Percentiles rank a stretch among this genome's conserved stretches.
phyloP scores from a whole-genome alignment of 1,140 invertebrate species.

The Mycetomoellerius zeteki region DNA sequence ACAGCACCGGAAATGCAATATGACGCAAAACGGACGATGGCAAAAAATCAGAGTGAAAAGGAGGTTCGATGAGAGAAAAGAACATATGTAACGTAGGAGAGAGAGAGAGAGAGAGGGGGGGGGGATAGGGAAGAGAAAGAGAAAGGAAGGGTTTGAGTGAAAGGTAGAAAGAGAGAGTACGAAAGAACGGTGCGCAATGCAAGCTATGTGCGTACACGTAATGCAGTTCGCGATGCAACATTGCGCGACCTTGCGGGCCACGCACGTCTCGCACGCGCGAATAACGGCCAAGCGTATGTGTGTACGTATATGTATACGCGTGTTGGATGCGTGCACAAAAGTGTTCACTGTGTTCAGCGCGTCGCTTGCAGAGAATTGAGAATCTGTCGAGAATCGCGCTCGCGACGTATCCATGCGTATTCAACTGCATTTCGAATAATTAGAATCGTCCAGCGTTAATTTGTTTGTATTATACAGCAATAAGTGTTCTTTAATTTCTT shows the following conservation, averaged over 20 bases:
- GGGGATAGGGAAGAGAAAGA: neutral
- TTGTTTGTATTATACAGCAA: slow-evolving; percentile 11
- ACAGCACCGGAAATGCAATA: slow-evolving; percentile 47
- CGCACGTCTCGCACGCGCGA: slow-evolving; percentile 66
- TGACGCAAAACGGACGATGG: slow-evolving; percentile 21
- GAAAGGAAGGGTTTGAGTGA: slow-evolving; percentile 28
- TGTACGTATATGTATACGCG: neutral
- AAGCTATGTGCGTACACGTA: slow-evolving; percentile 64
- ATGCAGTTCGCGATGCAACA: slow-evolving; percentile 72
- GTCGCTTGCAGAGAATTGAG: neutral
- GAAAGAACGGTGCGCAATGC: slow-evolving; percentile 26
- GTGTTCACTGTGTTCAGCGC: neutral
- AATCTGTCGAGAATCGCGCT: slow-evolving; percentile 62
- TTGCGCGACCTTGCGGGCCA: slow-evolving; percentile 73
- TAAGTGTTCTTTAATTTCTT: neutral
- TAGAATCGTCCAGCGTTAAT: slow-evolving; percentile 39
- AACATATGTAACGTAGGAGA: neutral
- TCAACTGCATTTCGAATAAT: slow-evolving; percentile 36
- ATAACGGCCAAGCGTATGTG: slow-evolving; percentile 61
- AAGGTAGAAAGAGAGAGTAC: slow-evolving; percentile 33
- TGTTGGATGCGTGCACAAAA: neutral
- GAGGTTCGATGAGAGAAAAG: neutral
- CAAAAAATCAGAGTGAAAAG: slow-evolving; percentile 36
- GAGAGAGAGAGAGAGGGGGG: neutral
- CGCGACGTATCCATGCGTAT: neutral